These are phyloP conservation scores for Actinia tenebrosa DNA, from an alignment of 64 coral and sea anemone species.

Conservation along the genomic window DNA sequence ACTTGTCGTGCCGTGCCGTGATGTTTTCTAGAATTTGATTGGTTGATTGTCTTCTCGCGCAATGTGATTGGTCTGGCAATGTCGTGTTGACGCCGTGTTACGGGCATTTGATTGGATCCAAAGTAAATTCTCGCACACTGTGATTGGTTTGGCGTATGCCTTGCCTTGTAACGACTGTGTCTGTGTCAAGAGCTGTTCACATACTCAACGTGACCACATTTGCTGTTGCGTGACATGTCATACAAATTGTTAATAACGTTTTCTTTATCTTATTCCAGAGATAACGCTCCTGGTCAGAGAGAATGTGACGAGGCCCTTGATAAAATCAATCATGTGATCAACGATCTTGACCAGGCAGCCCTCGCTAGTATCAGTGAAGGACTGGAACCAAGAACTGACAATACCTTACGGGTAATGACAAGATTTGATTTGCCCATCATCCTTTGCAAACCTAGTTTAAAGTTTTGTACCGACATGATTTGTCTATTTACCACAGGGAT, in stretches of 20 bases:
- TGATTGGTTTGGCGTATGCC: too few species aligned
- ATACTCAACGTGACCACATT: neutral
- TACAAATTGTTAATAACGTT: neutral
- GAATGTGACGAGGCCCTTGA: slow-evolving; percentile 93
- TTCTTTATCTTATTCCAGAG: slow-evolving; percentile 44
- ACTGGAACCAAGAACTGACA: slow-evolving; percentile 77
- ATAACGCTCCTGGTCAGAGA: slow-evolving; percentile 95
- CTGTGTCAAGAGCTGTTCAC: too few species aligned
- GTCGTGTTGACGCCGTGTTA: too few species aligned
- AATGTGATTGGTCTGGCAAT: too few species aligned
- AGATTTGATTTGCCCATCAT: neutral
- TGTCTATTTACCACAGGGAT: slow-evolving; percentile 49
- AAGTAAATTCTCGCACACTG: too few species aligned
- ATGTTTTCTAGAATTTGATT: too few species aligned
- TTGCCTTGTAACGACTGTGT: too few species aligned
- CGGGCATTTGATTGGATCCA: too few species aligned
- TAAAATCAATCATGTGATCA: slow-evolving; percentile 83
- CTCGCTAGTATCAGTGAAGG: slow-evolving; percentile 86
- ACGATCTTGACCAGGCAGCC: slow-evolving; percentile 89
- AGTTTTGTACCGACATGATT: neutral
- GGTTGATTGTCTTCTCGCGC: too few species aligned
- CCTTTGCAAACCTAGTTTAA: neutral
- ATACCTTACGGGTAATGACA: slow-evolving; percentile 58
- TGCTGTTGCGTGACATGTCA: neutral
- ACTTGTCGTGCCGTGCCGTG: too few species aligned